These are phyloP conservation scores for Saccostrea echinata DNA, from an alignment of 1,140 invertebrate species.

Conservation along the genomic window DNA sequence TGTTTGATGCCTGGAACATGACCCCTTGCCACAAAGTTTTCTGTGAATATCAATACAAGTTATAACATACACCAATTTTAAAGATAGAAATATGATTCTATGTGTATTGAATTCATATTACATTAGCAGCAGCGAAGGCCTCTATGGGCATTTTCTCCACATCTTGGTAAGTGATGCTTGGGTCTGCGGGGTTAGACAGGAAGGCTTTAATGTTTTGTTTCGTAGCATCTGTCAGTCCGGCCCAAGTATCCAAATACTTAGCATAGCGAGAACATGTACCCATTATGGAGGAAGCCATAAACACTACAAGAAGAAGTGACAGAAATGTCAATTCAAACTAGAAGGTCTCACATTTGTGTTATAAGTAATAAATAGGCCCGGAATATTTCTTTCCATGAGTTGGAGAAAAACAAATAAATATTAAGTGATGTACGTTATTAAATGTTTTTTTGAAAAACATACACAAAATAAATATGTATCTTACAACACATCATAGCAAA, in stretches of 20 bases:
- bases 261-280: not conserved
- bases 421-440: no score
- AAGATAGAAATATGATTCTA: not conserved
- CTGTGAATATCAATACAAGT: not conserved
- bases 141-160: not conserved
- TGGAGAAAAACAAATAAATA: no score
- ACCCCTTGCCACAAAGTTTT: not conserved
- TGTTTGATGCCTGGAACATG: not conserved
- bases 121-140: not conserved
- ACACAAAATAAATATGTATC: no score
- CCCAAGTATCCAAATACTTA: not conserved
- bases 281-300: not conserved
- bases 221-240: not conserved
- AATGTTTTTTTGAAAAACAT: no score
- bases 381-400: no score
- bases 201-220: not conserved
- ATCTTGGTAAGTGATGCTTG: not conserved
- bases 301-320: slow-evolving; percentile 3
- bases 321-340: no score
- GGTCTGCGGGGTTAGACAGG: not conserved
- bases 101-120: not conserved
- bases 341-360: no score
- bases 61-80: not conserved
- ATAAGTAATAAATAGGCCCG: no score
- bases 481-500: no score